Evolutionary conservation across 2,113 vertebrate genomes (phyloP).

Genomic region (Corythaeola cristata): DNA sequence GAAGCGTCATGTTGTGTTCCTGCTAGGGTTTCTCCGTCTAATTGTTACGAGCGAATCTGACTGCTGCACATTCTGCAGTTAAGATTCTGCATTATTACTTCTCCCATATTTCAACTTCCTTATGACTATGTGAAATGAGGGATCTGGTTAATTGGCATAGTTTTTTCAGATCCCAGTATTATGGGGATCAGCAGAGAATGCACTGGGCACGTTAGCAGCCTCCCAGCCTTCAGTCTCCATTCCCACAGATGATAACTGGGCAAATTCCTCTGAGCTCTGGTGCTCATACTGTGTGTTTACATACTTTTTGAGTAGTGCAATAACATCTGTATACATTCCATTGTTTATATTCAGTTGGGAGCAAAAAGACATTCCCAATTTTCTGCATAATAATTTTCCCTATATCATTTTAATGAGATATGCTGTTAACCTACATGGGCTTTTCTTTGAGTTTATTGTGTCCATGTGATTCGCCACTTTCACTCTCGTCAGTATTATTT

Average conservation of each 20-base stretch:
- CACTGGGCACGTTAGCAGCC: neutral
- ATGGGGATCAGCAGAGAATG: neutral
- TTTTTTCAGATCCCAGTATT: neutral
- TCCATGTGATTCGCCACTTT: neutral
- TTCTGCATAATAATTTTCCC: neutral
- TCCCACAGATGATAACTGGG: neutral
- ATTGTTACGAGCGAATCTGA: neutral
- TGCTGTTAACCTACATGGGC: accelerated
- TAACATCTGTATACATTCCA: neutral
- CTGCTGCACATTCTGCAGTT: neutral
- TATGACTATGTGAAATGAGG: neutral
- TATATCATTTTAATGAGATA: neutral
- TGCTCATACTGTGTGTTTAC: neutral
- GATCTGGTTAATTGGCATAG: neutral
- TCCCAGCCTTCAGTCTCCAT: neutral
- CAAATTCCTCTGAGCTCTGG: neutral
- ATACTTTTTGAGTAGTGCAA: neutral
- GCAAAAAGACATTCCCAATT: neutral
- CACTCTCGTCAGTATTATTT: neutral
- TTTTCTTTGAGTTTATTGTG: neutral
- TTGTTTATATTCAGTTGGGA: neutral
- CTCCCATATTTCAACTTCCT: neutral
- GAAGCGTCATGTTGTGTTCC: neutral
- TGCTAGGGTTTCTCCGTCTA: neutral
- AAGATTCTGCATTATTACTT: neutral